A percentile compares a stretch with the other conserved stretches of the same genome.
Evolutionary conservation across 2,113 vertebrate genomes (phyloP).

Genomic region (Mirza zaza): DNA sequence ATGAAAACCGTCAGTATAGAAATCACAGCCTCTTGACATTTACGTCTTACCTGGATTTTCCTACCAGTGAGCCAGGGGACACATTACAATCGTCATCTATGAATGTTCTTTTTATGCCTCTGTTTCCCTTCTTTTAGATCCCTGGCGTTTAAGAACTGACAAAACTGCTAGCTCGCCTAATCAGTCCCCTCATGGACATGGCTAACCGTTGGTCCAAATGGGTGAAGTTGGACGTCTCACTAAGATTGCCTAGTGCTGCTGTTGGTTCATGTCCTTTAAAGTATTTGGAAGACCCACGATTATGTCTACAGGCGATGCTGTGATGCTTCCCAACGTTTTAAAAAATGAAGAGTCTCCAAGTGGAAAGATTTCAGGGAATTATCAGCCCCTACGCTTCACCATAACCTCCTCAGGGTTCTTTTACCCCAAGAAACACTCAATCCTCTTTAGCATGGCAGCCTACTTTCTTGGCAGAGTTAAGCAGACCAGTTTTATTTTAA

Average conservation of each 20-base stretch:
- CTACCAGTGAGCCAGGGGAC: not conserved
- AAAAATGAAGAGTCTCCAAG: not conserved
- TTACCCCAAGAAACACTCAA: not conserved
- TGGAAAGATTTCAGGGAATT: not conserved
- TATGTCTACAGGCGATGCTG: not conserved
- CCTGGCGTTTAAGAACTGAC: not conserved
- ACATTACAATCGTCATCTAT: not conserved
- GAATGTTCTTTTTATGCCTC: not conserved
- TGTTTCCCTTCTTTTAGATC: not conserved
- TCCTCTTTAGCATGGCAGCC: not conserved
- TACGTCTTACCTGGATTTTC: not conserved
- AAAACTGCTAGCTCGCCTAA: not conserved
- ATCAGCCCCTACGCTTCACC: too few species aligned
- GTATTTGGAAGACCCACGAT: not conserved
- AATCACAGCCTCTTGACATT: not conserved
- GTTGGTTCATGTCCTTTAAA: not conserved
- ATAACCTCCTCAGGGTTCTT: not conserved
- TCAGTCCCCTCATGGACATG: not conserved
- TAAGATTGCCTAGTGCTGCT: not conserved
- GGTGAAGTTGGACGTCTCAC: not conserved
- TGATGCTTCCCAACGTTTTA: not conserved
- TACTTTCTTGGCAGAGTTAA: not conserved
- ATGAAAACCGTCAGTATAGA: slow-evolving; percentile 15
- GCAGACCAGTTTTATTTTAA: not conserved
- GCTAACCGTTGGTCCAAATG: not conserved